Evolutionary conservation across 2,888 invertebrate genomes (phyloP).

Genomic region (Antheraea yamamai): DNA sequence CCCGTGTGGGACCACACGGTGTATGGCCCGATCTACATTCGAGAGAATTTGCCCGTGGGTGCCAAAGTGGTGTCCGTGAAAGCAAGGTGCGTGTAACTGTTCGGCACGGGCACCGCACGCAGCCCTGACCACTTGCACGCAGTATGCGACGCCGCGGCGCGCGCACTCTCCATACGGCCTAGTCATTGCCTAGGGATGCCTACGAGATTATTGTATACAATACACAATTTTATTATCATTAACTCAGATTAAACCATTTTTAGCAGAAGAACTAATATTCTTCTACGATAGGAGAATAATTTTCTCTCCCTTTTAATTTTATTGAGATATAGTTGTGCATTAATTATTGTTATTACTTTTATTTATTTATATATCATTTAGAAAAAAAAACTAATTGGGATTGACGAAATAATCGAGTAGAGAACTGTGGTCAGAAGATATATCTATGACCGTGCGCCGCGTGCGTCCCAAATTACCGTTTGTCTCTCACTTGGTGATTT

Average conservation of each 20-base stretch:
- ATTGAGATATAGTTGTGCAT: background rate
- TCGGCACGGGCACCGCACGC: slow-evolving; percentile 84
- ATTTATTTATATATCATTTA: background rate
- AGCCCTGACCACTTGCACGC: slow-evolving; percentile 81
- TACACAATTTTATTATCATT: background rate
- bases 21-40: slow-evolving; percentile 98
- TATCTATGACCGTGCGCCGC: slow-evolving; percentile 54
- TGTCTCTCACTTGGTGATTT: slow-evolving; percentile 77
- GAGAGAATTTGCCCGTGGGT: slow-evolving; percentile 98
- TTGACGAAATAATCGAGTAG: background rate
- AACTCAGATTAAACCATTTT: background rate
- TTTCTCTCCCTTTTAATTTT: background rate
- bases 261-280: background rate
- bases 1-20: slow-evolving; percentile 98
- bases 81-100: slow-evolving; percentile 95
- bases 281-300: background rate
- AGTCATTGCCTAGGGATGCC: slow-evolving; percentile 17
- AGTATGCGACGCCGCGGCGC: slow-evolving; percentile 56
- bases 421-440: background rate
- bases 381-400: background rate
- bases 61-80: slow-evolving; percentile 98
- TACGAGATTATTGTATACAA: background rate
- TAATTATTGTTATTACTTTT: background rate
- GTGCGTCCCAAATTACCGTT: slow-evolving; percentile 61
- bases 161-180: slow-evolving; percentile 23